Percentiles rank a stretch among this genome's conserved stretches.
phyloP scores from a whole-genome alignment of 2,797 vertebrate genomes.

The Fratercula arctica region DNA sequence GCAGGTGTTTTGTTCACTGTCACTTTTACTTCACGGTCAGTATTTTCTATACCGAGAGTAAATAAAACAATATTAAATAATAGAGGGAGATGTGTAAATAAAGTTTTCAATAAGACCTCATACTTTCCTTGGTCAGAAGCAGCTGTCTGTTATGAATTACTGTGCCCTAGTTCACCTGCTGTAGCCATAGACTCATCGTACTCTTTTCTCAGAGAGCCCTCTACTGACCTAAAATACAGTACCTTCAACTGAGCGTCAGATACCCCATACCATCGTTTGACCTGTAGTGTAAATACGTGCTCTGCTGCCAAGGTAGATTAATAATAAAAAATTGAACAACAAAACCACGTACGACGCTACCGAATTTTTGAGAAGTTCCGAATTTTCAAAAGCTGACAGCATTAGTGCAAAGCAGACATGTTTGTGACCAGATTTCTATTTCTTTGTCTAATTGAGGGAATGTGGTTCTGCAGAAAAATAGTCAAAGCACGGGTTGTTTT shows the following conservation, averaged over 20 bases:
- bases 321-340: background rate
- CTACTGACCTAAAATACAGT: conserved; percentile 61
- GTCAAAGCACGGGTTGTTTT: background rate
- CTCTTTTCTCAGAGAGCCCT: conserved; percentile 73
- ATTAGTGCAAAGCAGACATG: background rate
- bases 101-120: background rate
- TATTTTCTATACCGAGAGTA: background rate
- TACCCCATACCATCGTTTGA: background rate
- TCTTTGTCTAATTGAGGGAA: background rate
- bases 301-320: background rate
- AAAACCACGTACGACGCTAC: background rate
- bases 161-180: conserved; percentile 13
- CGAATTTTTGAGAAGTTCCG: background rate
- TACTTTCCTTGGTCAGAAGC: background rate
- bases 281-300: background rate
- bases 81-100: background rate
- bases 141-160: conserved; percentile 36
- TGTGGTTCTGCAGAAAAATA: background rate
- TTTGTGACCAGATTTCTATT: background rate
- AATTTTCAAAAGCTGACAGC: background rate
- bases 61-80: background rate
- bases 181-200: background rate
- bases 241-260: background rate
- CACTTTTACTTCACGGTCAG: background rate
- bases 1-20: background rate